Conservation (phyloP, 2,888 invertebrate genomes). For the Limulus polyphemus region DNA sequence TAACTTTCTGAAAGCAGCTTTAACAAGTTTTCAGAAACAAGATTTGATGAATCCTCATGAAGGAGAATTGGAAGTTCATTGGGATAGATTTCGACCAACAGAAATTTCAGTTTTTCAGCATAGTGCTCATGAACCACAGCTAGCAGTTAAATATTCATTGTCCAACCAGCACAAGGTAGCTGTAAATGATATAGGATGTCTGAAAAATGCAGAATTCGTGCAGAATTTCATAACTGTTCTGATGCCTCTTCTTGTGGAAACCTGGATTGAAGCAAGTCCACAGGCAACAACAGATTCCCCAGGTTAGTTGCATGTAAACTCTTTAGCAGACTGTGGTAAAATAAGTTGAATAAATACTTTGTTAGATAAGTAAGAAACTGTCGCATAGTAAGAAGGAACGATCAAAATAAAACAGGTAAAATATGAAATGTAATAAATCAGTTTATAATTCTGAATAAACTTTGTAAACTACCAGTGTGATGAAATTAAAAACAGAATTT, state of each 20-base stretch:
- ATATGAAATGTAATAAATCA: too few relatives aligned
- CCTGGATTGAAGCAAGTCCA: conserved; percentile 58
- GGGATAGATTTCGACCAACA: conserved; percentile 5
- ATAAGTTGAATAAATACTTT: too few relatives aligned
- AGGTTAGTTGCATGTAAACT: too few relatives aligned
- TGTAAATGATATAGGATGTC: not conserved
- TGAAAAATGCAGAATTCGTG: conserved; percentile 32
- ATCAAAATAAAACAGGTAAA: too few relatives aligned
- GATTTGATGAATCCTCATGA: not conserved
- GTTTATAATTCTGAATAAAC: too few relatives aligned
- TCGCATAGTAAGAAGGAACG: too few relatives aligned
- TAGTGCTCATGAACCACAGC: not conserved
- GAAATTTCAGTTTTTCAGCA: conserved; percentile 3
- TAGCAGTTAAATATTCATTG: not conserved
- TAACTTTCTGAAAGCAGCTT: not conserved
- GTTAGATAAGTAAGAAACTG: too few relatives aligned
- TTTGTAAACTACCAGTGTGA: too few relatives aligned
- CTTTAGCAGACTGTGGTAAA: too few relatives aligned
- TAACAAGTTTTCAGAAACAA: not conserved
- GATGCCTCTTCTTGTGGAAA: conserved; percentile 64
- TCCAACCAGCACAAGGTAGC: not conserved
- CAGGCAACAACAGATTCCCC: too few relatives aligned
- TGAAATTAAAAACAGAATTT: too few relatives aligned
- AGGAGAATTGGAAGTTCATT: conserved; percentile 2
- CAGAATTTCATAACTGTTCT: conserved; percentile 52